These are phyloP conservation scores for Scopus umbretta DNA, from an alignment of 2,113 vertebrate species.

Conservation along the genomic window DNA sequence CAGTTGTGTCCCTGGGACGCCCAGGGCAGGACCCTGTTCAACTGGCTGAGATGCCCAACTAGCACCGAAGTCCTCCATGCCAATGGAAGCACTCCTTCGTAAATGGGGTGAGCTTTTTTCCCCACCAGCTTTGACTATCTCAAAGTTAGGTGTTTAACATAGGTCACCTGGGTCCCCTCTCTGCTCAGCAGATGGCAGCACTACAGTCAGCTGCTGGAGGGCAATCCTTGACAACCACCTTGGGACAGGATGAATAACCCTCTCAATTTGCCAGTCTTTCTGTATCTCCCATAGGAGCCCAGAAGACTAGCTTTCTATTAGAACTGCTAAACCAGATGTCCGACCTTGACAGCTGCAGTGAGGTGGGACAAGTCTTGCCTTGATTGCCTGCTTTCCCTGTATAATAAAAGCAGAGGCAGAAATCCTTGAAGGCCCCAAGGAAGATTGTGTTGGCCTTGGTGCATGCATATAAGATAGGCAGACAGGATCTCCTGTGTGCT, in stretches of 20 bases:
- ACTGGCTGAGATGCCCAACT: neutral
- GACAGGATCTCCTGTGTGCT: neutral
- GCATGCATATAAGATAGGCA: neutral
- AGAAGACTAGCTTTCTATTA: neutral
- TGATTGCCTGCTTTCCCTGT: neutral
- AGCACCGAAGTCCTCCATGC: neutral
- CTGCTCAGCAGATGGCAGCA: fast-evolving
- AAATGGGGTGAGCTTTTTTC: neutral
- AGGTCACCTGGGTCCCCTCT: neutral
- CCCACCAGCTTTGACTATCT: neutral
- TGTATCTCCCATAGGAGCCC: neutral
- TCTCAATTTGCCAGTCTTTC: neutral
- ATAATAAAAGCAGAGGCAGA: neutral
- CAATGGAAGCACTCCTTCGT: neutral
- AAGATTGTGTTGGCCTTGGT: neutral
- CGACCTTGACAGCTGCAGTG: neutral
- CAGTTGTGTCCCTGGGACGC: neutral
- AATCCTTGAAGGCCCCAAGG: neutral
- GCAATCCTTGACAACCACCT: neutral
- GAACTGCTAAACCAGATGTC: neutral
- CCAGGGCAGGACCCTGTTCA: neutral
- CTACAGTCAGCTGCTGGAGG: neutral
- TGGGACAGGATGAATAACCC: neutral
- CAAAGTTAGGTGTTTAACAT: neutral
- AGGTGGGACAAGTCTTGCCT: neutral